Conservation (phyloP, 2,797 vertebrate species). For the Channa striata region DNA sequence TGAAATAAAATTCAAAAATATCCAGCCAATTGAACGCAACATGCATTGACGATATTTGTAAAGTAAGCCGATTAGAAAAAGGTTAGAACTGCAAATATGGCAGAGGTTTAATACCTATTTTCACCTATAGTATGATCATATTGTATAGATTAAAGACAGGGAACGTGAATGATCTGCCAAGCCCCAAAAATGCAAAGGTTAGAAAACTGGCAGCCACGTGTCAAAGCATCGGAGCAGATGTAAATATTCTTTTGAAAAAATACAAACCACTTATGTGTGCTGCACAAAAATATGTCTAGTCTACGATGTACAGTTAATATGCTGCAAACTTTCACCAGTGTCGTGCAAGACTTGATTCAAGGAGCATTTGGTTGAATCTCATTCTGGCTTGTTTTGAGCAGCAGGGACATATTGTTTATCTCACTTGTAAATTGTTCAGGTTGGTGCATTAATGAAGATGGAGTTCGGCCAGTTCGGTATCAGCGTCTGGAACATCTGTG, state of each 20-base stretch:
- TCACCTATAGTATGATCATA: slow-evolving; percentile 15
- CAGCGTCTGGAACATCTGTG: not conserved
- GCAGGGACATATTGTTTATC: too few species aligned
- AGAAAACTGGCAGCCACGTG: not conserved
- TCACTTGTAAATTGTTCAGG: too few species aligned
- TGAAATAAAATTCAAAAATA: slow-evolving; percentile 29
- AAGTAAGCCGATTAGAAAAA: slow-evolving; percentile 33
- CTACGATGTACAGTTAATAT: not conserved
- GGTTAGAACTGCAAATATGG: slow-evolving; percentile 17
- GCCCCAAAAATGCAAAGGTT: not conserved
- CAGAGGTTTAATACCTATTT: slow-evolving; percentile 14
- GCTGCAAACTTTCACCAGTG: not conserved
- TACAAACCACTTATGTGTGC: not conserved
- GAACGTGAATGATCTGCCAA: not conserved
- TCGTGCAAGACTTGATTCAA: too few species aligned
- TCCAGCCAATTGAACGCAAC: slow-evolving; percentile 21
- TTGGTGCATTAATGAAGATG: too few species aligned
- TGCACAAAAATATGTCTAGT: not conserved
- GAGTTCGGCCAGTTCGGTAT: too few species aligned
- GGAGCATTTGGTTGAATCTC: not conserved
- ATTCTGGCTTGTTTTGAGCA: not conserved
- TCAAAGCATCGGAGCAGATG: not conserved
- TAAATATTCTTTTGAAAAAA: not conserved
- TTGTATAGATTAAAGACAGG: not conserved
- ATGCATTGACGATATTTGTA: slow-evolving; percentile 7